These are phyloP conservation scores for Phaethornis superciliosus DNA, from an alignment of 2,113 vertebrate species.

Conservation along the genomic window DNA sequence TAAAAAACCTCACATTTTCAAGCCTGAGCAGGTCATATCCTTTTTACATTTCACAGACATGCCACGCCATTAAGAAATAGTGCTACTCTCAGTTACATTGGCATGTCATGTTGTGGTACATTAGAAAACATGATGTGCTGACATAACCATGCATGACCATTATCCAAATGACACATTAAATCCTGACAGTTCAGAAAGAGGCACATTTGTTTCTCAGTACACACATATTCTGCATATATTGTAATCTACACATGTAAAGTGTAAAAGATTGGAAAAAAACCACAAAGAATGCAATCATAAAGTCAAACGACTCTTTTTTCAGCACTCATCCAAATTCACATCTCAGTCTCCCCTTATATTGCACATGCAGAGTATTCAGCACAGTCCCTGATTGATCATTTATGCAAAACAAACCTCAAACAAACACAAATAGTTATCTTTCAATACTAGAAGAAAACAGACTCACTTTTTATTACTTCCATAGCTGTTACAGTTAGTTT, in stretches of 20 bases:
- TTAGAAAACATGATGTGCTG: constrained; percentile 53
- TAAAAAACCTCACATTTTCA: neutral
- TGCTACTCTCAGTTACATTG: constrained; percentile 17
- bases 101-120: constrained; percentile 27
- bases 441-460: neutral
- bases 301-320: neutral
- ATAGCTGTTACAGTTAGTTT: neutral
- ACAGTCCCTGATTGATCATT: neutral
- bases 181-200: constrained; percentile 16
- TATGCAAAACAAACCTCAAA: neutral
- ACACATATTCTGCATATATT: constrained; percentile 1
- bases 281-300: neutral
- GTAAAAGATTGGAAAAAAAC: neutral
- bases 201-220: neutral
- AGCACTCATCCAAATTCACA: neutral
- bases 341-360: neutral
- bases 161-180: constrained; percentile 45
- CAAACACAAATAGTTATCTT: constrained; percentile 4
- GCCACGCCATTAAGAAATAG: constrained; percentile 35
- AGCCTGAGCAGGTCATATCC: neutral
- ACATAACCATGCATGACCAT: constrained; percentile 36
- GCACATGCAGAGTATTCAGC: neutral
- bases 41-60: constrained; percentile 11
- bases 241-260: neutral
- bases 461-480: neutral